Evolutionary conservation across 2,113 vertebrate genomes (phyloP).

Genomic region (Tursiops truncatus): DNA sequence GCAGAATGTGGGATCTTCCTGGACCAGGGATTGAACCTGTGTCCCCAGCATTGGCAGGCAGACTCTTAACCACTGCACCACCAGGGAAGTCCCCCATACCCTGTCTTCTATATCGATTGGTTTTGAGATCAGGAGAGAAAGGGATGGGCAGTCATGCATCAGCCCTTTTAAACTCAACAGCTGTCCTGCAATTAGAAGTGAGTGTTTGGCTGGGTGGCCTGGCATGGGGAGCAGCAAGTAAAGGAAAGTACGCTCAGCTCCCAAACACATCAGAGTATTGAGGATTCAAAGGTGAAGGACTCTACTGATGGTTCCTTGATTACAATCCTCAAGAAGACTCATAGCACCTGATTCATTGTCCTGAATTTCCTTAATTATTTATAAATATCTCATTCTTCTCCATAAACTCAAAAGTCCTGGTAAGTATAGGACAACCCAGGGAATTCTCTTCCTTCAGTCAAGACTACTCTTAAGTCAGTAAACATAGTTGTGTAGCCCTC

Average conservation of each 20-base stretch:
- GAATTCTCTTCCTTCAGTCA: not conserved
- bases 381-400: not conserved
- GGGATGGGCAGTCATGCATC: accelerated
- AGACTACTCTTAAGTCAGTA: not conserved
- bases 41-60: too few species aligned
- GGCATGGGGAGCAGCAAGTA: accelerated
- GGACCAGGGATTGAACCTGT: too few species aligned
- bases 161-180: accelerated
- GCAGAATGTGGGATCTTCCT: too few species aligned
- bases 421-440: not conserved
- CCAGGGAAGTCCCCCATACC: too few species aligned
- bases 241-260: accelerated
- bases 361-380: too few species aligned
- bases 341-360: not conserved
- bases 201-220: accelerated
- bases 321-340: accelerated
- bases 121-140: not conserved
- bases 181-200: accelerated
- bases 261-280: accelerated
- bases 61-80: too few species aligned
- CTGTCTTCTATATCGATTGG: not conserved
- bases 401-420: not conserved
- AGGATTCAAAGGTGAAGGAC: not conserved
- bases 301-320: accelerated
- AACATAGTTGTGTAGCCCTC: too few species aligned